Evolutionary conservation across 2,113 vertebrate genomes (phyloP).

Genomic region (Sceloporus tristichus): DNA sequence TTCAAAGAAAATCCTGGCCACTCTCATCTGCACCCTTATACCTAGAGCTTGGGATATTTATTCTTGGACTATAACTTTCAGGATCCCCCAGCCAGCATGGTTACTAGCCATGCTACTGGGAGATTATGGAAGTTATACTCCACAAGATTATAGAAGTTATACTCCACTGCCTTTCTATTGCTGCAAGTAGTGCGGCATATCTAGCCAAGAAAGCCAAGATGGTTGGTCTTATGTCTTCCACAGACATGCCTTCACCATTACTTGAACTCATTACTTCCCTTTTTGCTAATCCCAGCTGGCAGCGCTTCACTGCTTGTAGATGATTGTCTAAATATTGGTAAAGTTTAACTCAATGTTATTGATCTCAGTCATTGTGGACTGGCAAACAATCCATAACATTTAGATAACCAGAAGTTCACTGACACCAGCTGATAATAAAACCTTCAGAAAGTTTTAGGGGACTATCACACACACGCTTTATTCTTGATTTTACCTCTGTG

Average conservation of each 20-base stretch:
- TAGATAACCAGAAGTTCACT: conserved; percentile 10
- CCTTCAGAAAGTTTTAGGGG: background rate
- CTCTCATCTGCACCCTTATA: too few species aligned
- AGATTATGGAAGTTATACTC: too few species aligned
- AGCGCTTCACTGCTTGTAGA: background rate
- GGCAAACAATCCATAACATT: background rate
- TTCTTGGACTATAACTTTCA: too few species aligned
- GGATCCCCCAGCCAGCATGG: too few species aligned
- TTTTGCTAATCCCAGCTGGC: background rate
- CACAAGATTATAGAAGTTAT: too few species aligned
- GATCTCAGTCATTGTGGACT: background rate
- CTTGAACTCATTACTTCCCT: background rate
- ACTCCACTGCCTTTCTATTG: background rate
- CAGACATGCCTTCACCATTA: background rate
- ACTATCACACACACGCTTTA: background rate
- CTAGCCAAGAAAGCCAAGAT: background rate
- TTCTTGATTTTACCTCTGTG: background rate
- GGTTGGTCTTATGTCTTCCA: background rate
- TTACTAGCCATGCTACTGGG: too few species aligned
- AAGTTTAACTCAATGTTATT: background rate
- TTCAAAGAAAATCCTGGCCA: too few species aligned
- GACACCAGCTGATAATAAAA: background rate
- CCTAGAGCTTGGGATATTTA: too few species aligned
- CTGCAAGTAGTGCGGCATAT: background rate
- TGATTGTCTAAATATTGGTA: background rate